These are phyloP conservation scores for Cheilinus undulatus DNA, from an alignment of 2,113 vertebrate species.

Conservation along the genomic window DNA sequence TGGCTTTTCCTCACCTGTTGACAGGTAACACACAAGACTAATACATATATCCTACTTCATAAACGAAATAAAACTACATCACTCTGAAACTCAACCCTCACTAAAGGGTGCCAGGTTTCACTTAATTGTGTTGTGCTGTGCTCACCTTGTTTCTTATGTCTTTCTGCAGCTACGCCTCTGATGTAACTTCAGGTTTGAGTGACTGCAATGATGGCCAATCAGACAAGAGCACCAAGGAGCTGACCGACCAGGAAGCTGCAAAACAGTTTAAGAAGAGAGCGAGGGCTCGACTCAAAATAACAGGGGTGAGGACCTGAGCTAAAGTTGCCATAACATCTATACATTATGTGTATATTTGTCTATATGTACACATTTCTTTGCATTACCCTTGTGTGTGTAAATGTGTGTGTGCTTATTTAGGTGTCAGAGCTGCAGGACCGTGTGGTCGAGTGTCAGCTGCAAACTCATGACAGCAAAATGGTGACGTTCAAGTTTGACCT, in stretches of 20 bases:
- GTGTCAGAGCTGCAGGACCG: conserved; percentile 91
- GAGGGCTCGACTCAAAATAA: conserved; percentile 90
- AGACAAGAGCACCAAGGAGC: conserved; percentile 74
- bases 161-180: conserved; percentile 87
- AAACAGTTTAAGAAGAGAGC: conserved; percentile 87
- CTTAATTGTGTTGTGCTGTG: neutral
- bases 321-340: neutral
- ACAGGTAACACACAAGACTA: conserved; percentile 85
- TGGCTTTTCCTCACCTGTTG: conserved; percentile 88
- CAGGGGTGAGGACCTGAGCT: conserved; percentile 82
- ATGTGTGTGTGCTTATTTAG: conserved; percentile 31
- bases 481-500: conserved; percentile 98
- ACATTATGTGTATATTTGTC: too few species aligned
- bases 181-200: conserved; percentile 90
- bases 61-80: neutral
- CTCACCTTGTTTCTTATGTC: neutral
- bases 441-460: conserved; percentile 95
- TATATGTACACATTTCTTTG: too few species aligned
- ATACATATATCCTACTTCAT: neutral
- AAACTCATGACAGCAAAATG: conserved; percentile 97
- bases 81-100: too few species aligned
- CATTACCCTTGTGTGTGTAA: neutral
- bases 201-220: conserved; percentile 89
- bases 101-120: too few species aligned
- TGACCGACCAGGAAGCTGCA: conserved; percentile 60